phyloP scores from a whole-genome alignment of 1,140 invertebrate species.

The Meteorus sp. region DNA sequence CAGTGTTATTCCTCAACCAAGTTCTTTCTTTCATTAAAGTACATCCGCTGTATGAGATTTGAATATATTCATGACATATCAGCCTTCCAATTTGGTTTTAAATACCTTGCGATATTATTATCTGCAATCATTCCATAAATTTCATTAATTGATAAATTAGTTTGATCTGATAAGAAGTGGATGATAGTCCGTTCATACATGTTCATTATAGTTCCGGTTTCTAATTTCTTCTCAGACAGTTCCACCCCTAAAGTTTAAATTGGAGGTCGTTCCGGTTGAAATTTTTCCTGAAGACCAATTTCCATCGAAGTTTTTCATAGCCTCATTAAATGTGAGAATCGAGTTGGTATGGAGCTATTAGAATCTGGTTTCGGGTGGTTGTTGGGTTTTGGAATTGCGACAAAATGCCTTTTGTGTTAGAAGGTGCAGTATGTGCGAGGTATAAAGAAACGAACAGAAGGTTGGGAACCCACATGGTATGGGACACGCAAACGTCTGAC shows the following conservation, averaged over 20 bases:
- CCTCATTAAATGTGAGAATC: neutral
- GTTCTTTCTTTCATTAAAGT: too few species aligned
- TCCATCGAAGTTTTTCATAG: neutral
- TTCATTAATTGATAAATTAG: too few species aligned
- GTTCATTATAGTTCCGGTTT: neutral
- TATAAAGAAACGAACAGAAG: slow-evolving; percentile 14
- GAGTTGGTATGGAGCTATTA: too few species aligned
- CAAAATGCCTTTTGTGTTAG: too few species aligned
- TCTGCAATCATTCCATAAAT: too few species aligned
- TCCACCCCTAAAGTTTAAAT: slow-evolving; percentile 41
- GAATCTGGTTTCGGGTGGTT: too few species aligned
- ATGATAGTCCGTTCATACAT: neutral
- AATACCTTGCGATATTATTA: neutral
- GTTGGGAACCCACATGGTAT: slow-evolving; percentile 28
- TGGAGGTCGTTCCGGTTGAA: slow-evolving; percentile 38
- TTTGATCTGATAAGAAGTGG: too few species aligned
- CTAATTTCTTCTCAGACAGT: slow-evolving; percentile 32
- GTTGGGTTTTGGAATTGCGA: too few species aligned
- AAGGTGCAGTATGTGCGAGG: too few species aligned
- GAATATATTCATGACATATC: too few species aligned
- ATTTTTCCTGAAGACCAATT: neutral
- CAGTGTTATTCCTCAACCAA: neutral
- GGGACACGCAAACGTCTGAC: slow-evolving; percentile 44
- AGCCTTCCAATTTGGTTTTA: too few species aligned
- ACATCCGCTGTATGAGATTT: too few species aligned